Percentiles rank a stretch among this genome's conserved stretches.
These are phyloP conservation scores for Chrysemys picta DNA, from an alignment of 2,113 vertebrate species.

Conservation along the genomic window DNA sequence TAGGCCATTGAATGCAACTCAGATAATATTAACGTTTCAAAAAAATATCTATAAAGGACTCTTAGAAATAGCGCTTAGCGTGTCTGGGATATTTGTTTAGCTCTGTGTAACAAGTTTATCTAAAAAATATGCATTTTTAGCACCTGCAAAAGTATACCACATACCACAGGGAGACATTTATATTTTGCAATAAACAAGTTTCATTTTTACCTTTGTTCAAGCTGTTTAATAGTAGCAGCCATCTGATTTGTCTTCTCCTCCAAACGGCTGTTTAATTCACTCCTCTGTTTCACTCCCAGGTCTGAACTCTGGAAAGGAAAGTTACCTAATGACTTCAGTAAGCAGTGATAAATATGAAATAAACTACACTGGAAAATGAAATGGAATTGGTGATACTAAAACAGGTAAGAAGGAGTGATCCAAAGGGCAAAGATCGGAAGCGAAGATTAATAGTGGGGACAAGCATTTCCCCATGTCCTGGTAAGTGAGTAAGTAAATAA, in stretches of 20 bases:
- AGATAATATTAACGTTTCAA: neutral
- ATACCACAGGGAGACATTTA: neutral
- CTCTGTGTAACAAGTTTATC: neutral
- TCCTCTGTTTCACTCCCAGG: conserved; percentile 92
- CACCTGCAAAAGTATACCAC: neutral
- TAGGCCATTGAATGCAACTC: neutral
- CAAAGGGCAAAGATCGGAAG: neutral
- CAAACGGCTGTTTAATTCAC: conserved; percentile 90
- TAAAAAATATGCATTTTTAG: neutral
- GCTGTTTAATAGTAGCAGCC: conserved; percentile 93
- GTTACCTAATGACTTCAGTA: accelerated
- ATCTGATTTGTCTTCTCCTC: conserved; percentile 98
- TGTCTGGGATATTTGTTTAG: too few species aligned
- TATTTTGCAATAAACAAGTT: neutral
- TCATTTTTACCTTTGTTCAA: conserved; percentile 92
- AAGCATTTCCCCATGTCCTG: neutral
- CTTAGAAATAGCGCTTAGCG: neutral
- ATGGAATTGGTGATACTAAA: neutral
- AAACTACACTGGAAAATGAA: accelerated
- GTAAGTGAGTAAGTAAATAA: neutral
- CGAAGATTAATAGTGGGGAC: neutral
- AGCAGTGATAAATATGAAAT: neutral
- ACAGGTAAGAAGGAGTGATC: neutral
- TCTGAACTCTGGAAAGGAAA: conserved; percentile 85
- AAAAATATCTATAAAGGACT: neutral